A percentile compares a stretch with the other conserved stretches of the same genome.
Evolutionary conservation across 2,797 vertebrate genomes (phyloP).

Genomic region (Neostethus bicornis): DNA sequence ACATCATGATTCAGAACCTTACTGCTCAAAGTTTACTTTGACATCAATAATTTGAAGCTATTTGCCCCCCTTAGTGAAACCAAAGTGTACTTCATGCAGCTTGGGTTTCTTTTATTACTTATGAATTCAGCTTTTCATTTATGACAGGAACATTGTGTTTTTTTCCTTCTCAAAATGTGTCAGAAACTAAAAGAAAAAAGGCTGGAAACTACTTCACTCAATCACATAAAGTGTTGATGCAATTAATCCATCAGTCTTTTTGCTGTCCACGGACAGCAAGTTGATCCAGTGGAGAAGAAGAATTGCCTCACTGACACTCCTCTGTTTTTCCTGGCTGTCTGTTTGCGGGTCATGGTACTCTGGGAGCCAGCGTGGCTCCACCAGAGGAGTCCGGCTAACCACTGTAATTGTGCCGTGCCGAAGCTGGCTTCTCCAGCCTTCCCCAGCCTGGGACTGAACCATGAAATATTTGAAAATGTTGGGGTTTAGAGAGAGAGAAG

Average conservation of each 20-base stretch:
- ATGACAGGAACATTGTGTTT: slow-evolving; percentile 11
- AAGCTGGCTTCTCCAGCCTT: slow-evolving; percentile 72
- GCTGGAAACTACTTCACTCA: slow-evolving; percentile 25
- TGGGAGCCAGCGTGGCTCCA: slow-evolving; percentile 68
- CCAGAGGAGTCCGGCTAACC: slow-evolving; percentile 77
- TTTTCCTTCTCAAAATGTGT: slow-evolving; percentile 6
- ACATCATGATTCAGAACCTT: slow-evolving; percentile 1
- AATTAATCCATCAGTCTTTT: slow-evolving; percentile 45
- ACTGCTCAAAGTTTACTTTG: background rate
- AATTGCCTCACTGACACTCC: slow-evolving; percentile 59
- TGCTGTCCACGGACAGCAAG: slow-evolving; percentile 22
- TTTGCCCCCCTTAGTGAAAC: background rate
- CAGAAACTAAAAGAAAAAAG: slow-evolving; percentile 18
- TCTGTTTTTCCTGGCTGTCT: slow-evolving; percentile 73
- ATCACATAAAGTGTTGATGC: slow-evolving; percentile 37
- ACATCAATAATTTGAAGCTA: background rate
- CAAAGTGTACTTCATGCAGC: slow-evolving; percentile 3
- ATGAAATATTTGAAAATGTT: slow-evolving; percentile 77
- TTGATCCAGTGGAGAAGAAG: slow-evolving; percentile 34
- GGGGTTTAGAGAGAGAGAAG: slow-evolving; percentile 70
- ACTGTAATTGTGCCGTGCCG: slow-evolving; percentile 73
- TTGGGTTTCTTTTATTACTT: slow-evolving; percentile 6
- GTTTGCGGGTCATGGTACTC: slow-evolving; percentile 66
- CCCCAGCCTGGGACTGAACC: slow-evolving; percentile 74
- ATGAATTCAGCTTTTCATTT: slow-evolving; percentile 12